phyloP scores from a whole-genome alignment of 2,888 invertebrate species.

The Hydroisotoma schaefferi region DNA sequence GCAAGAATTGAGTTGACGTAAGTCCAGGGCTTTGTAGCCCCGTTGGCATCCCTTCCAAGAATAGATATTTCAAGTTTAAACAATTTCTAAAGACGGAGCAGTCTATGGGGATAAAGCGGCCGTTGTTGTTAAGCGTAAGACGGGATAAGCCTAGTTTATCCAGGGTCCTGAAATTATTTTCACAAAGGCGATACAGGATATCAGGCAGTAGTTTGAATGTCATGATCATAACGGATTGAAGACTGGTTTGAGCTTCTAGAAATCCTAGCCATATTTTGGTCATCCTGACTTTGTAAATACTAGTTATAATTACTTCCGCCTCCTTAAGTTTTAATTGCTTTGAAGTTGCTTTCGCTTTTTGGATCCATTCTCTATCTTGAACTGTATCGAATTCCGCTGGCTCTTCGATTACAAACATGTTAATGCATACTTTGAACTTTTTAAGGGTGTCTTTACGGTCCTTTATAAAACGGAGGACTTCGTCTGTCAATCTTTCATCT shows the following conservation, averaged over 20 bases:
- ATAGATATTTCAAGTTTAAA: conserved; percentile 2
- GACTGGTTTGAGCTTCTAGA: conserved; percentile 17
- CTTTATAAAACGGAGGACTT: conserved; percentile 14
- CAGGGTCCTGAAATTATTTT: conserved; percentile 11
- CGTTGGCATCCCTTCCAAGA: conserved; percentile 23
- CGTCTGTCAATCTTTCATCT: conserved; percentile 7
- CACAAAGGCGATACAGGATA: conserved; percentile 13
- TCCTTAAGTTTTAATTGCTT: conserved; percentile 16
- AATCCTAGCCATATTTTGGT: conserved; percentile 24
- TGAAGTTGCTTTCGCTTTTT: conserved; percentile 10
- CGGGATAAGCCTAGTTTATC: conserved; percentile 9
- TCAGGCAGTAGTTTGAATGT: conserved; percentile 13
- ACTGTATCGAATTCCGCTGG: conserved; percentile 7
- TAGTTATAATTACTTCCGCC: conserved; percentile 21
- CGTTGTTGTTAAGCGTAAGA: conserved; percentile 12
- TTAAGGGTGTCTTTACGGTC: conserved; percentile 1
- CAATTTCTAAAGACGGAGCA: conserved; percentile 12
- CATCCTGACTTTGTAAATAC: conserved; percentile 15
- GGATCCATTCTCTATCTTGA: conserved; percentile 18
- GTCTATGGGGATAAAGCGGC: conserved; percentile 9
- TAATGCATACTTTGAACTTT: conserved; percentile 18
- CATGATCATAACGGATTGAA: conserved; percentile 8
- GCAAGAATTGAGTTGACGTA: neutral
- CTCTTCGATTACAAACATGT: conserved; percentile 18
- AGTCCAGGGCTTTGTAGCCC: conserved; percentile 5